Evolutionary conservation across 2,113 vertebrate species (phyloP), one percentile per base, ranked within the genome.

Genomic region (Sitta europaea): DNA sequence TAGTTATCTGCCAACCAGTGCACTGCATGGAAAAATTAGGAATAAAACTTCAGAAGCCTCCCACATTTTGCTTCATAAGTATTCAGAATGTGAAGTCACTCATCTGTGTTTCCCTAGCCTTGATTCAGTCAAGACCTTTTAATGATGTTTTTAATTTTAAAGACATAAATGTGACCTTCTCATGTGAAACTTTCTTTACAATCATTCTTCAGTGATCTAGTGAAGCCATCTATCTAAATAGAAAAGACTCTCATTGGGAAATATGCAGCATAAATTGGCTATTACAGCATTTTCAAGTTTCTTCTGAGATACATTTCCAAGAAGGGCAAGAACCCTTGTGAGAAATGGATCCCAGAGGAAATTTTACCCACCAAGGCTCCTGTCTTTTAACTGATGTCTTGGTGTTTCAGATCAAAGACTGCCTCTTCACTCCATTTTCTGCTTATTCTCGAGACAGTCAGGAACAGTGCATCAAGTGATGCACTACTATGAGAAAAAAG

Each of bases 61-160:
- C 71, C 20, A 65, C 10, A 7, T 73, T 86, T 90, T 88, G 33
- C 42, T 92, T 95, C 31, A 3, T 58, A 92, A 80, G 51, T 86
- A 88, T 94, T 93, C 88, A 92, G 51, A 80, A 77, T 76, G 51
- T 50, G 27, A 54, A 83, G 68, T 73, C 73, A 80, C 55, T 80
- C 65, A 51, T 54, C 43, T 62, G 12, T 14, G 50, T 94, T 90
- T 55, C 61, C 23, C 70, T 20, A n/a, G 47, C 57, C 67, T 90
- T 76, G 63, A 62, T 88, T 80, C 63, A 92, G 67, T 19, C 67
- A 93, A 86, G 82, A 67, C 33, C 54, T 90, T 79, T 74, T 90
- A 97, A 93, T 68, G n/a, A 86, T 57, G 62, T 77, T 55, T 88
- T 94, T 96, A 84, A 97, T 87, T 91, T 96, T 78, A 61, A 93